Base-by-base conservation (phyloP, 2,888 invertebrate genomes). In the Leptarthrus brevirostris region DNA sequence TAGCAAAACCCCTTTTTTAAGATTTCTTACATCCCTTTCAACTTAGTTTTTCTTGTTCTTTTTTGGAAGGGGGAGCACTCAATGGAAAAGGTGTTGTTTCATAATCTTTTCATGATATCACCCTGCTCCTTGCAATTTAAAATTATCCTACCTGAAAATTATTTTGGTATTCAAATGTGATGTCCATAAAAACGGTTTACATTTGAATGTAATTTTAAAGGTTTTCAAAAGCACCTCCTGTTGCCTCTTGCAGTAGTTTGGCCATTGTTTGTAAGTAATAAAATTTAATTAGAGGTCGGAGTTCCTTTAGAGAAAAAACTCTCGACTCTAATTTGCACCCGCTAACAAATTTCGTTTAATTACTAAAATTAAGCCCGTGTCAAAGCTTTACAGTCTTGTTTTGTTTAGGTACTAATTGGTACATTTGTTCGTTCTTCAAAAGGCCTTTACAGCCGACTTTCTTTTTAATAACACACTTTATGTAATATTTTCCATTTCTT, bases 401-500 rank as follows among this genome's bases (percentile, higher is more conserved):
- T n/a, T n/a, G n/a, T n/a, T n/a, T n/a, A n/a, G n/a, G n/a, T 14
- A 14, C 47, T 16, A 47, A 16, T 47, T 14, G n/a, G n/a, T n/a
- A n/a, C n/a, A n/a, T n/a, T n/a, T n/a, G n/a, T n/a, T n/a, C n/a
- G n/a, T n/a, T n/a, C n/a, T n/a, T n/a, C n/a, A n/a, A n/a, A n/a
- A n/a, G n/a, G n/a, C n/a, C n/a, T n/a, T n/a, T n/a, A n/a, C n/a
- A n/a, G n/a, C n/a, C n/a, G n/a, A n/a, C n/a, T n/a, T n/a, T n/a
- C n/a, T n/a, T n/a, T n/a, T n/a, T n/a, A n/a, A n/a, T 8, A 30
- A 30, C 1, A 30, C 0, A 30, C 4, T 30, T 30, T 30, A 30
- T 30, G 4, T 30, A 30, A 4, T 6, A 6, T 30, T 30, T 6
- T 30, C 8, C 8, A 30, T 12, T 40, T 12, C n/a, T 82, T 86